Conservation (phyloP, 2,113 vertebrate species). For the Electrona antarctica region DNA sequence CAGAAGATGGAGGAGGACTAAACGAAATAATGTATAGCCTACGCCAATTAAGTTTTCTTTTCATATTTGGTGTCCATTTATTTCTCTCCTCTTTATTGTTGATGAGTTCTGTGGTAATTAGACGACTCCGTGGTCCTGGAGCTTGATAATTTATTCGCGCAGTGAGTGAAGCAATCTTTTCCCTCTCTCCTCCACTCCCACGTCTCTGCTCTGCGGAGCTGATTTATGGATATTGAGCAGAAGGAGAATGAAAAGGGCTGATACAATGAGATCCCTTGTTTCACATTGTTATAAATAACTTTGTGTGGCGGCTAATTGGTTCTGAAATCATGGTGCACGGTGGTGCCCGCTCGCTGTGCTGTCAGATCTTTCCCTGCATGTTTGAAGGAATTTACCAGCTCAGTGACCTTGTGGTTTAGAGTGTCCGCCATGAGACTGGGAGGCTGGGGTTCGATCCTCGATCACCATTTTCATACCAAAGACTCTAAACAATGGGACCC, state of each 20-base stretch:
- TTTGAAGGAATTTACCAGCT: too few species aligned
- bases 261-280: constrained; percentile 1
- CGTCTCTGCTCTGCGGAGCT: constrained; percentile 9
- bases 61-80: neutral
- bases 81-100: constrained; percentile 20
- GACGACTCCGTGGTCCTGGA: constrained; percentile 36
- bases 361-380: too few species aligned
- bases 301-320: too few species aligned
- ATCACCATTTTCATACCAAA: too few species aligned
- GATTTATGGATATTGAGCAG: constrained; percentile 26
- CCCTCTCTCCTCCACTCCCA: constrained; percentile 27
- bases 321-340: too few species aligned
- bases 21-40: neutral
- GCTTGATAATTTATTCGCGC: constrained; percentile 32
- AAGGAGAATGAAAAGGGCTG: constrained; percentile 2
- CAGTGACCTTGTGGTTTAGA: too few species aligned
- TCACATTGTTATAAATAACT: neutral
- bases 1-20: neutral
- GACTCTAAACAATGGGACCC: too few species aligned
- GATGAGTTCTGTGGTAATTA: constrained; percentile 30
- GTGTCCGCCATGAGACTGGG: too few species aligned
- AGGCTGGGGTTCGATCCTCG: too few species aligned
- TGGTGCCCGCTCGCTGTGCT: too few species aligned
- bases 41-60: constrained; percentile 25
- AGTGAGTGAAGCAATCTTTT: constrained; percentile 30